Evolutionary conservation across 2,797 vertebrate genomes (phyloP).

Genomic region (Propithecus perrieri): DNA sequence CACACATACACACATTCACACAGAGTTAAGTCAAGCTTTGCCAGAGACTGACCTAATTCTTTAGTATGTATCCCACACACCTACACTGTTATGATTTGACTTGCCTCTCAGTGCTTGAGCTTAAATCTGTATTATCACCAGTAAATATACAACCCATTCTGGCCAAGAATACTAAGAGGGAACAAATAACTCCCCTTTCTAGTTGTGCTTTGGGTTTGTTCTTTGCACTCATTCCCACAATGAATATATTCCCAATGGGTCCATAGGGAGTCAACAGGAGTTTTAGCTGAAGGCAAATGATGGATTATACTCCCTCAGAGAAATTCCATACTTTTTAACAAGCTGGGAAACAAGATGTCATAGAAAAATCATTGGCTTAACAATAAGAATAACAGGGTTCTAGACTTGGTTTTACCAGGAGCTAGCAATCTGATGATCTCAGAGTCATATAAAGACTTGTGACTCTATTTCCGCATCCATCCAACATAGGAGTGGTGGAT

Average conservation of each 20-base stretch:
- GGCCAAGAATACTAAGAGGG: neutral
- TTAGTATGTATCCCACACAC: neutral
- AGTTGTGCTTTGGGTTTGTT: conserved; percentile 26
- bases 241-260: conserved; percentile 5
- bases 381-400: neutral
- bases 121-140: conserved; percentile 6
- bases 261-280: neutral
- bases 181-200: conserved; percentile 20
- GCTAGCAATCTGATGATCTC: neutral
- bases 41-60: neutral
- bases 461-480: neutral
- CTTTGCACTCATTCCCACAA: conserved; percentile 19
- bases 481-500: neutral
- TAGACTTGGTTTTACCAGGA: neutral
- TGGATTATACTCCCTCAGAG: neutral
- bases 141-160: neutral
- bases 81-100: conserved; percentile 39
- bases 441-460: neutral
- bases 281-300: conserved; percentile 48
- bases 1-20: neutral
- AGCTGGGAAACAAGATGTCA: conserved; percentile 4
- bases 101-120: neutral
- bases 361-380: neutral
- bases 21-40: conserved; percentile 39
- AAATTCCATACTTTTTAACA: conserved; percentile 52